Percentiles rank a stretch among this genome's conserved stretches.
Evolutionary conservation across 2,888 invertebrate species (phyloP).

Genomic region (Tetheella fluctuosa): DNA sequence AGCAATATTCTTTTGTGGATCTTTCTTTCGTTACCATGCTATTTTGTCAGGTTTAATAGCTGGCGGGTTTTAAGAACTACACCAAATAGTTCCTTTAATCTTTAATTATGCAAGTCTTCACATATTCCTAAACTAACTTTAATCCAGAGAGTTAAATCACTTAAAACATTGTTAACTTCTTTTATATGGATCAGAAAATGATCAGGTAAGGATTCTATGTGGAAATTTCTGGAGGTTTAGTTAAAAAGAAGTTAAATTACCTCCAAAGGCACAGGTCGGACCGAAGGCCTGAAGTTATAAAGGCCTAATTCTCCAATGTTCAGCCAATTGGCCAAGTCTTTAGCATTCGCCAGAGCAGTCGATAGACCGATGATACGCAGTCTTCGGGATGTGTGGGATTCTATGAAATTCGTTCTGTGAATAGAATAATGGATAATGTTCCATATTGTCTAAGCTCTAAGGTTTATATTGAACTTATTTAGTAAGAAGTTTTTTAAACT

Average conservation of each 20-base stretch:
- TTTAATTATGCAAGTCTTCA: too few species aligned
- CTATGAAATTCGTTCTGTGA: slow-evolving; percentile 95
- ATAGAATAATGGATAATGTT: slow-evolving; percentile 8
- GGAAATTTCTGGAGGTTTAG: not conserved
- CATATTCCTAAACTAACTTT: too few species aligned
- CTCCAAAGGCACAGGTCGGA: slow-evolving; percentile 98
- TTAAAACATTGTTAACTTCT: too few species aligned
- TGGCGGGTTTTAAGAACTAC: too few species aligned
- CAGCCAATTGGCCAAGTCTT: slow-evolving; percentile 98
- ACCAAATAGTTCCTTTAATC: too few species aligned
- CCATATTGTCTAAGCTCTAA: not conserved
- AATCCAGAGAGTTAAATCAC: too few species aligned
- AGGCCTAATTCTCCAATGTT: slow-evolving; percentile 95
- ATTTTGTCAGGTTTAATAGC: too few species aligned
- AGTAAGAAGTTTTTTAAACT: too few species aligned
- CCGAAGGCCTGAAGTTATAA: slow-evolving; percentile 99
- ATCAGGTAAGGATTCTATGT: too few species aligned
- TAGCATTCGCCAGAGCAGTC: slow-evolving; percentile 98
- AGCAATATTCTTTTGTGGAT: too few species aligned
- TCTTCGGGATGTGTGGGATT: slow-evolving; percentile 92
- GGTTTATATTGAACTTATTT: not conserved
- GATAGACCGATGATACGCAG: slow-evolving; percentile 97
- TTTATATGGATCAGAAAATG: too few species aligned
- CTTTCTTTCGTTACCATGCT: too few species aligned
- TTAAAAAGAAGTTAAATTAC: slow-evolving; percentile 36